Conservation (phyloP, 2,888 invertebrate genomes). For the Drosophila anomelani region DNA sequence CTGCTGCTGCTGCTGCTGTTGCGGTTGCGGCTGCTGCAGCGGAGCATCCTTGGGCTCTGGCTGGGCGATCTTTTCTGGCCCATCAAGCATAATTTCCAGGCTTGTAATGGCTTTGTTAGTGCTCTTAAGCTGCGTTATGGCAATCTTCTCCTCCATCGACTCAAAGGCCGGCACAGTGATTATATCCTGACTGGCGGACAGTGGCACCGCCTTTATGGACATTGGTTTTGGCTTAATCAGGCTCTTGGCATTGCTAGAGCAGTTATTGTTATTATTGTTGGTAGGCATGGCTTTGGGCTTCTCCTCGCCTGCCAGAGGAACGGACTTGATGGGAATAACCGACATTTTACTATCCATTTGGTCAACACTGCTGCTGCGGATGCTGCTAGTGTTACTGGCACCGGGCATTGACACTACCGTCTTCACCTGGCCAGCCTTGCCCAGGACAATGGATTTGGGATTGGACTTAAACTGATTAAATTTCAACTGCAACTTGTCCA, state of each 20-base stretch:
- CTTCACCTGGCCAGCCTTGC: constrained; percentile 20
- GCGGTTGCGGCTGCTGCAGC: background rate
- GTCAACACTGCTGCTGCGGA: constrained; percentile 1
- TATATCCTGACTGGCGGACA: constrained; percentile 7
- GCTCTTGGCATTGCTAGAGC: constrained; percentile 7
- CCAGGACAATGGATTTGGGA: constrained; percentile 26
- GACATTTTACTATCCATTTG: constrained; percentile 3
- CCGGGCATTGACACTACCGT: constrained; percentile 2
- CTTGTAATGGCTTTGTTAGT: background rate
- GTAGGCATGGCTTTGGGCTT: background rate
- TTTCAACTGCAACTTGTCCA: constrained; percentile 62
- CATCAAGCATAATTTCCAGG: constrained; percentile 5
- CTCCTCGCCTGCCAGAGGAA: constrained; percentile 16
- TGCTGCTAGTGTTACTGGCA: background rate
- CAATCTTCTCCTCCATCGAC: background rate
- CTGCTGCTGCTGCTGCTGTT: background rate
- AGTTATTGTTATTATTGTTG: constrained; percentile 10
- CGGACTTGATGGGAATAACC: constrained; percentile 11
- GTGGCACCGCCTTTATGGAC: constrained; percentile 11
- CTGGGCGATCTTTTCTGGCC: background rate
- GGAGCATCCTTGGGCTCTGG: background rate
- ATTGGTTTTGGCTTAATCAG: constrained; percentile 11
- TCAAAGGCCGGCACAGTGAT: constrained; percentile 6
- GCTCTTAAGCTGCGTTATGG: background rate
- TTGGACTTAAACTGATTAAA: constrained; percentile 60